Percentiles rank a stretch among this genome's conserved stretches.
Evolutionary conservation across 2,797 vertebrate species (phyloP).

Genomic region (Emys orbicularis): DNA sequence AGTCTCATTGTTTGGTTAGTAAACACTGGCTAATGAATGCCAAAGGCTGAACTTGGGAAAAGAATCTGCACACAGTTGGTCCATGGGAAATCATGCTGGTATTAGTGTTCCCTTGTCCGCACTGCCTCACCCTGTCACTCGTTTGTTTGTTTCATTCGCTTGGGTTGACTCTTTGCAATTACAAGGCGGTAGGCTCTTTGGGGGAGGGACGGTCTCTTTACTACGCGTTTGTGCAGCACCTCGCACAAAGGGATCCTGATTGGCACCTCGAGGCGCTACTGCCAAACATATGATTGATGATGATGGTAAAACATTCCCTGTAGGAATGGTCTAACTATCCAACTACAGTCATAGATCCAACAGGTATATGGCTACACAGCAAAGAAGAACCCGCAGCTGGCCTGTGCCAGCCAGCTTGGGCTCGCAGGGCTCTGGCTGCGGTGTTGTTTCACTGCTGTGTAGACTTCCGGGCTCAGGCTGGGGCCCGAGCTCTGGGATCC

Average conservation of each 20-base stretch:
- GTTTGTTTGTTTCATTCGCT: background rate
- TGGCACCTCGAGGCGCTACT: background rate
- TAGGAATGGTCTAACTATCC: background rate
- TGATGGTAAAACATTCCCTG: background rate
- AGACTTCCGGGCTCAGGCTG: no score
- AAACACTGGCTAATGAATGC: background rate
- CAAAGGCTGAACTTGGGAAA: background rate
- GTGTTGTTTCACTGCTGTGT: no score
- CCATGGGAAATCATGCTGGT: background rate
- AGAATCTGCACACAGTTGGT: background rate
- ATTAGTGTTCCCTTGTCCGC: background rate
- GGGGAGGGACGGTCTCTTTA: background rate
- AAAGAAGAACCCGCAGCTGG: background rate
- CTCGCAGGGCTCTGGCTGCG: no score
- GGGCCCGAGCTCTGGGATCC: background rate
- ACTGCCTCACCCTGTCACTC: background rate
- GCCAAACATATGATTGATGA: background rate
- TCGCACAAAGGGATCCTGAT: background rate
- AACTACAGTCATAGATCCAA: background rate
- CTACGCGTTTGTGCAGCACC: background rate
- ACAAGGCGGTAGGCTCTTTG: background rate
- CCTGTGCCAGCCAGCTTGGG: no score
- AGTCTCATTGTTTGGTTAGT: background rate
- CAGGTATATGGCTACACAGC: background rate
- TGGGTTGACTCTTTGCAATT: background rate